These are phyloP conservation scores for Blastomussa wellsi DNA, from an alignment of 92 coral and sea anemone species.

Conservation along the genomic window DNA sequence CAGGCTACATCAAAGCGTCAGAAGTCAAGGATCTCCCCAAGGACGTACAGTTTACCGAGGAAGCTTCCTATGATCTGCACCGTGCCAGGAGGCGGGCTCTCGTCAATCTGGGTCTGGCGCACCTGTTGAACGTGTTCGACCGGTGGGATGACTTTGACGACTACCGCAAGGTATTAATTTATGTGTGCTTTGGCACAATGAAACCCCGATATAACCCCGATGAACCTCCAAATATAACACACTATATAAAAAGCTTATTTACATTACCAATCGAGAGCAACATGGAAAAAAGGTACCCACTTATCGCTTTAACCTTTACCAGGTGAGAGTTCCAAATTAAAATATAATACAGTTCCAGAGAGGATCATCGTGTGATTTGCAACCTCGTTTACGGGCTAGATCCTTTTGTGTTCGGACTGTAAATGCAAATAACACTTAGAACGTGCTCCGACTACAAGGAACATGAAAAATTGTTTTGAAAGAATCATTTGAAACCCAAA, in stretches of 20 bases:
- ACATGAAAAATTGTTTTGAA: too few relatives aligned
- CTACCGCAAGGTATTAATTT: constrained; percentile 49
- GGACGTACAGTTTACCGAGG: constrained; percentile 67
- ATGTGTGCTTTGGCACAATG: not conserved
- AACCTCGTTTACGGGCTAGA: too few relatives aligned
- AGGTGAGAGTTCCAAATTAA: too few relatives aligned
- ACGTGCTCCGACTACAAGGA: too few relatives aligned
- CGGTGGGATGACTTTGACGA: constrained; percentile 77
- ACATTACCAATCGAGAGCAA: too few relatives aligned
- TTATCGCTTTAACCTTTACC: too few relatives aligned
- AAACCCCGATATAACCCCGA: not conserved
- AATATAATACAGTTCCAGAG: too few relatives aligned
- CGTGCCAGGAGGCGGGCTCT: constrained; percentile 57
- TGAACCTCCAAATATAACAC: not conserved
- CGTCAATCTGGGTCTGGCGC: constrained; percentile 55
- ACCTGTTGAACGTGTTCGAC: constrained; percentile 51
- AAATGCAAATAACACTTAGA: too few relatives aligned
- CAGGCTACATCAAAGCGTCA: constrained; percentile 56
- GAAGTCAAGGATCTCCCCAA: constrained; percentile 45
- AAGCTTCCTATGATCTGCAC: constrained; percentile 51
- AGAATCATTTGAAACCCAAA: too few relatives aligned
- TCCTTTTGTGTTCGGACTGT: too few relatives aligned
- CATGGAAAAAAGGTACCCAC: too few relatives aligned
- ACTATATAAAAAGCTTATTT: not conserved
- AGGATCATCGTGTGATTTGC: too few relatives aligned